Conservation (phyloP, 2,888 invertebrate genomes). For the Teleiodes luculella region DNA sequence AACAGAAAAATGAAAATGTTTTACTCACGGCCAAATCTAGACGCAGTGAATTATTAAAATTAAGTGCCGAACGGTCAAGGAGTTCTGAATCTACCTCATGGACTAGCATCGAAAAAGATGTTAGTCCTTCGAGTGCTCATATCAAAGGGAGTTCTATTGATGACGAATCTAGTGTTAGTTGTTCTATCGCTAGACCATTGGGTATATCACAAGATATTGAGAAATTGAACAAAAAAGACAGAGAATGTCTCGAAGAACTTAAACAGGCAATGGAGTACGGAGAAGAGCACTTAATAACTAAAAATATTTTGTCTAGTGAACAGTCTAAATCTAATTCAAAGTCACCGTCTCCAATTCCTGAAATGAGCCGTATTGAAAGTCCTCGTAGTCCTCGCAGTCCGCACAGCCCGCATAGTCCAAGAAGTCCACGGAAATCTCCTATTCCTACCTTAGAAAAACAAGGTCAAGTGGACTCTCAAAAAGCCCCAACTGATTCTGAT, state of each 20-base stretch:
- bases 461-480: slow-evolving; percentile 74
- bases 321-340: slow-evolving; percentile 71
- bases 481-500: slow-evolving; percentile 79
- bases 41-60: slow-evolving; percentile 78
- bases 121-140: slow-evolving; percentile 79
- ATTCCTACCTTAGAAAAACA: slow-evolving; percentile 82
- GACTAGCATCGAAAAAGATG: slow-evolving; percentile 87
- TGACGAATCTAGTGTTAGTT: slow-evolving; percentile 86
- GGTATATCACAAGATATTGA: slow-evolving; percentile 87
- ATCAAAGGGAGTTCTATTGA: slow-evolving; percentile 83
- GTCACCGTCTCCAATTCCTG: slow-evolving; percentile 60
- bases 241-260: slow-evolving; percentile 78
- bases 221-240: slow-evolving; percentile 81
- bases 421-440: slow-evolving; percentile 64
- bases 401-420: slow-evolving; percentile 55
- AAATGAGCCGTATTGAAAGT: slow-evolving; percentile 65
- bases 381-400: slow-evolving; percentile 24
- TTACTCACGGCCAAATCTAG: slow-evolving; percentile 70
- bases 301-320: slow-evolving; percentile 67
- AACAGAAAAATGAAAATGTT: slow-evolving; percentile 54
- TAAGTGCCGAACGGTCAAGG: slow-evolving; percentile 85
- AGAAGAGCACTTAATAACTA: slow-evolving; percentile 67
- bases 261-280: slow-evolving; percentile 79
- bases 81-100: slow-evolving; percentile 89
- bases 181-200: slow-evolving; percentile 87